phyloP scores from a whole-genome alignment of 2,797 vertebrate species.

The Fratercula arctica region DNA sequence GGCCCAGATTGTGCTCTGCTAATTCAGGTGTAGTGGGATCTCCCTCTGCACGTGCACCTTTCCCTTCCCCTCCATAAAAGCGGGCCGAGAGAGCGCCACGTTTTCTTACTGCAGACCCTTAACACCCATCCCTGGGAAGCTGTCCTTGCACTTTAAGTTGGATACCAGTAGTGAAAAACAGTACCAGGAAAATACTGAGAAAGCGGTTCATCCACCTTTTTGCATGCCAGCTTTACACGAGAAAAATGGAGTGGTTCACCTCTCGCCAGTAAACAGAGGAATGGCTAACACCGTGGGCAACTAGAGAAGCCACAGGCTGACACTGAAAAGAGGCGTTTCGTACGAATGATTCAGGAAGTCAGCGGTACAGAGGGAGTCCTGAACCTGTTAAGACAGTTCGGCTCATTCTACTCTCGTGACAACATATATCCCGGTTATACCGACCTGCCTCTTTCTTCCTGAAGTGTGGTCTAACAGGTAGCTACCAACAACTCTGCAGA shows the following conservation, averaged over 20 bases:
- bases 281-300: neutral
- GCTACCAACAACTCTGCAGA: neutral
- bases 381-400: neutral
- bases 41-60: neutral
- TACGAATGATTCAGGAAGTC: neutral
- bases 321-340: neutral
- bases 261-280: neutral
- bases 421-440: neutral
- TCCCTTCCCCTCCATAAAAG: neutral
- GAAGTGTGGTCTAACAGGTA: accelerated
- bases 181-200: neutral
- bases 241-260: neutral
- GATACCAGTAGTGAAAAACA: neutral
- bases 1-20: neutral
- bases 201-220: neutral
- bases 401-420: neutral
- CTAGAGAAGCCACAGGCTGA: neutral
- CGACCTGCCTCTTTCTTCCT: neutral
- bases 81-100: neutral
- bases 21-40: neutral
- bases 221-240: neutral
- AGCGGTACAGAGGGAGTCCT: neutral
- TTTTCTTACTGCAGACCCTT: neutral
- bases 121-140: neutral
- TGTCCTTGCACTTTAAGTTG: neutral